Conservation (phyloP, 2,888 invertebrate genomes). For the Meta bourneti region DNA sequence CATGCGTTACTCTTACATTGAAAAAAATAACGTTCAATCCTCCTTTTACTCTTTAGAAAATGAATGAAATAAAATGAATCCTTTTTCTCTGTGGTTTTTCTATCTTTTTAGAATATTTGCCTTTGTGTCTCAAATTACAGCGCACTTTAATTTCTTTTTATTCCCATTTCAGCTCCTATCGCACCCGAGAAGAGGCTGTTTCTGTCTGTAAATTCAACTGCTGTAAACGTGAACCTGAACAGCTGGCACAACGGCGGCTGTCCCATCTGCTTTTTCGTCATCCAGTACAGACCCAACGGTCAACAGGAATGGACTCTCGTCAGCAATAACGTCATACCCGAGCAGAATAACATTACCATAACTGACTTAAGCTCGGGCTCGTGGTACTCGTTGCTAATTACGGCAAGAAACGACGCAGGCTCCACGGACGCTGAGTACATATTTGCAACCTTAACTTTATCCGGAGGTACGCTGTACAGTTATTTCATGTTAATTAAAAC, state of each 20-base stretch:
- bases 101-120: too few species aligned
- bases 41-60: too few species aligned
- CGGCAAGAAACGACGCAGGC: conserved; percentile 92
- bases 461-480: conserved; percentile 87
- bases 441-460: conserved; percentile 95
- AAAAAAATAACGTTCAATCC: too few species aligned
- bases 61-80: too few species aligned
- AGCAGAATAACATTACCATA: conserved; percentile 78
- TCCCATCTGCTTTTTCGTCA: conserved; percentile 96
- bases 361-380: conserved; percentile 94
- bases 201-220: conserved; percentile 95
- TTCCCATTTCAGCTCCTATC: conserved; percentile 86
- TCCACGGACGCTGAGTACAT: conserved; percentile 96
- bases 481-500: neutral
- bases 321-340: conserved; percentile 93
- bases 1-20: too few species aligned
- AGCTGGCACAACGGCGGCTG: conserved; percentile 98
- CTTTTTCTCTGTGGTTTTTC: too few species aligned
- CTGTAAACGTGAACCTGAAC: conserved; percentile 93
- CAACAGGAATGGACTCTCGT: conserved; percentile 92
- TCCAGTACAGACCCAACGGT: conserved; percentile 86
- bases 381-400: conserved; percentile 95
- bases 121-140: too few species aligned
- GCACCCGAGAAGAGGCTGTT: conserved; percentile 94
- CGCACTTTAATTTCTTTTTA: neutral